Conservation (phyloP, 92 coral and sea anemone species). For the Blastomussa wellsi region DNA sequence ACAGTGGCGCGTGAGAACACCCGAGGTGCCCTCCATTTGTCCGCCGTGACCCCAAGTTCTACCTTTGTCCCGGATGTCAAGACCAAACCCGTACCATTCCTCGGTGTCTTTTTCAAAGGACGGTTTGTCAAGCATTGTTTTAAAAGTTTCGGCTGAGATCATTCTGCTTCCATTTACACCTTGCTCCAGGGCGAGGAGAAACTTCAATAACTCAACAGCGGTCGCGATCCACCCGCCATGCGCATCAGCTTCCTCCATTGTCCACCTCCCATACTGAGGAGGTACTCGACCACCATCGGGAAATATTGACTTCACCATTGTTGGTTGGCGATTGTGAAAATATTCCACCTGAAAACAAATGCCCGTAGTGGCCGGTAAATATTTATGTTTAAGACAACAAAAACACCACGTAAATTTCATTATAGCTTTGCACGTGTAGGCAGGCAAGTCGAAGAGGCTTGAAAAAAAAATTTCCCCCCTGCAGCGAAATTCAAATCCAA, state of each 20-base stretch:
- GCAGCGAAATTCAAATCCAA: no score
- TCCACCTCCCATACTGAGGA: constrained; percentile 57
- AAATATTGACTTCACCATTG: constrained; percentile 39
- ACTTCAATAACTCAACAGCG: constrained; percentile 29
- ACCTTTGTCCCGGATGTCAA: constrained; percentile 42
- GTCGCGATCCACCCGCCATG: constrained; percentile 53
- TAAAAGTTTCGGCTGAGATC: constrained; percentile 31
- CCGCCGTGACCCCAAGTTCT: constrained; percentile 51
- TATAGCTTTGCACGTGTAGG: no score
- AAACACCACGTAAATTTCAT: no score
- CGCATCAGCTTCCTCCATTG: constrained; percentile 46
- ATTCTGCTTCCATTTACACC: constrained; percentile 24
- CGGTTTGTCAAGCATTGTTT: constrained; percentile 40
- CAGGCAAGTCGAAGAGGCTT: no score
- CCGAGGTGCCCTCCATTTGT: constrained; percentile 55
- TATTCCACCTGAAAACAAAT: constrained; percentile 40
- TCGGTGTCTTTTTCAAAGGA: constrained; percentile 14
- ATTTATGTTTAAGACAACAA: no score
- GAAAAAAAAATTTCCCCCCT: no score
- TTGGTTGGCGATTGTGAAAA: constrained; percentile 42
- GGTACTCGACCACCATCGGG: constrained; percentile 48
- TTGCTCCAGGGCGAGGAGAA: constrained; percentile 20
- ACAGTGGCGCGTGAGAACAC: constrained; percentile 45
- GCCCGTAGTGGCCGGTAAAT: not conserved
- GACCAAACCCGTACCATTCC: constrained; percentile 56